Base-by-base conservation (phyloP, 2,888 invertebrate species). In the Zonitis immaculata region DNA sequence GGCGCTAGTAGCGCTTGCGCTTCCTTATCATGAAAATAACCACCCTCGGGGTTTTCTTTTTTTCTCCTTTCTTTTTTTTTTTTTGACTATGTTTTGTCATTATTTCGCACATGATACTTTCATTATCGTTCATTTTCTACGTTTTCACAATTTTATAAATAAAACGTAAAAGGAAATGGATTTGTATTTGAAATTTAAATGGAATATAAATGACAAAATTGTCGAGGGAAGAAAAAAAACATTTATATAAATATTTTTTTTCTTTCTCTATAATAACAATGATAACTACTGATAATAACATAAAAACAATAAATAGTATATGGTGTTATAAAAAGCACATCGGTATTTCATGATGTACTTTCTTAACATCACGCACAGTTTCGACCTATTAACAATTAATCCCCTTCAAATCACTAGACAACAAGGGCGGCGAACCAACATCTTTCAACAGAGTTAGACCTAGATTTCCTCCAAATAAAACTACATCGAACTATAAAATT, bases 71-170 rank as follows among this genome's bases (percentile, higher is more conserved):
- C 35, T 35, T 9, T 35, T 18, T 35, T n/a, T n/a, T n/a, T n/a
- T n/a, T n/a, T n/a, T n/a, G n/a, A 35, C 35, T 14, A 18, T 35
- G 35, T 35, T 35, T 35, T 35, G 35, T 59, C 56, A 61, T 61
- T 61, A 54, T 56, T 51, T 56, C 50, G 46, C 56, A 61, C 57
- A 58, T 61, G 59, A 56, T 59, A 53, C 47, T 44, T 45, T 46
- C 46, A 54, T 54, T 49, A 48, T 51, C 42, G 44, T 28, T 44
- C 28, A 44, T 44, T 44, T 22, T 44, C 22, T 44, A 26, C 44
- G 16, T 44, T 35, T 35, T 35, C 26, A 12, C 44, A 44, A 44
- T 44, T 27, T 44, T 26, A 27, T 26, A 44, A 44, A 44, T 26
- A 44, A 26, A 27, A 12, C 4, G 8, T n/a, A 44, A 26, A 28